Evolutionary conservation across 2,888 invertebrate species (phyloP), one percentile per base, ranked within the genome.

Genomic region (Chalcis sispes): DNA sequence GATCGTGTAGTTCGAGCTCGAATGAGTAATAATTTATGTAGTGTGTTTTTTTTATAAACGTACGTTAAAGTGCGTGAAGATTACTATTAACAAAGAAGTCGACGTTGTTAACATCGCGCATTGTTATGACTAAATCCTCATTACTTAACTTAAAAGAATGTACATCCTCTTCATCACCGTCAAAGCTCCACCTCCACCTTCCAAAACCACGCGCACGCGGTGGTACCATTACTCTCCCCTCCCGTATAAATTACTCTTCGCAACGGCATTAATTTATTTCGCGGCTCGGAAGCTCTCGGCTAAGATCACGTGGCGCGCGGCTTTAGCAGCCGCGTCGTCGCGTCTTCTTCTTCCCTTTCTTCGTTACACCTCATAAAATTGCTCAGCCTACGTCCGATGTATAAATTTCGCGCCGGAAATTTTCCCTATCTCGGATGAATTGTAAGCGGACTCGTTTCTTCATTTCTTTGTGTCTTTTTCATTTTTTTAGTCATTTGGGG

Each of bases 321-420:
- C 72, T 61, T 61, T 25, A 15, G 27, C 10, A 2, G 40, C 52
- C 36, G n/a, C 48, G 29, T 18, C 56, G 52, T 56, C 32, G 56
- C 32, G 18, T 36, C 10, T 42, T 42, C 42, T 42, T 13, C 81
- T 80, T 83, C 81, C 72, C 72, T 66, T 72, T 50, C 73, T 81
- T 83, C 85, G 86, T 86, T 86, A 86, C 85, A 86, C 85, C 85
- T 86, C 86, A 86, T 86, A 85, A 86, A 87, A 82, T 81, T 81
- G 48, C 32, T 50, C 20, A 80, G 81, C 83, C 81, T 83, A 81
- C 80, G 81, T 83, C 18, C 71, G 10, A 23, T 32, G 18, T 13
- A 18, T n/a, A 56, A 42, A 42, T 15, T 42, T 25, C 32, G 25
- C 61, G 23, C 32, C 61, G 32, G 13, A 13, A 15, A 0, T 25